Percentiles rank a stretch among this genome's conserved stretches.
phyloP scores from a whole-genome alignment of 2,888 invertebrate species.

The Galerucella nymphaeae region DNA sequence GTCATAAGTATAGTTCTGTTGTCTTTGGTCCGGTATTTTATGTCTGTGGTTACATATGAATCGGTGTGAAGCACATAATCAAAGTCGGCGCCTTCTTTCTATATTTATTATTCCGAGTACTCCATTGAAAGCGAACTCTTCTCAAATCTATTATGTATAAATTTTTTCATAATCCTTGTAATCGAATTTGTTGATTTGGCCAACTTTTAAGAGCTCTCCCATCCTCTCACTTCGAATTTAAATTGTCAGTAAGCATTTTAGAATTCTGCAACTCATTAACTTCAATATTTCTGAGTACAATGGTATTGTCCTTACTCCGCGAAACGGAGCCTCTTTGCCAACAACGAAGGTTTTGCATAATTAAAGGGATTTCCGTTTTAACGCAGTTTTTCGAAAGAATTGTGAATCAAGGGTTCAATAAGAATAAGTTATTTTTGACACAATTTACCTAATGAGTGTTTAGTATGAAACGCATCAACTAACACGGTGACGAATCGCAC shows the following conservation, averaged over 20 bases:
- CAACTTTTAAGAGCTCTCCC: neutral
- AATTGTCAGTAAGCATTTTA: slow-evolving; percentile 6
- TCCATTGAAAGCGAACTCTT: no score
- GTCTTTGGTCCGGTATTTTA: no score
- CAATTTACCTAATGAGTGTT: no score
- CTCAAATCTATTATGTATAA: no score
- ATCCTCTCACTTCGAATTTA: neutral
- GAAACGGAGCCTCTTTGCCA: slow-evolving; percentile 12
- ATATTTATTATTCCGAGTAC: no score
- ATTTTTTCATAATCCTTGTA: no score
- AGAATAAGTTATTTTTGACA: neutral
- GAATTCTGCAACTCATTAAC: slow-evolving; percentile 18
- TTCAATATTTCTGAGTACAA: slow-evolving; percentile 18
- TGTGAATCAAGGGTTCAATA: neutral
- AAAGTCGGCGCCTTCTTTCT: no score
- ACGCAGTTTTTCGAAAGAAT: neutral
- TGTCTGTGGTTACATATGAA: no score
- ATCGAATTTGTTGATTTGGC: neutral
- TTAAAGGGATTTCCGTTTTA: slow-evolving; percentile 20
- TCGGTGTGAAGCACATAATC: no score
- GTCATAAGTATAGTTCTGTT: no score
- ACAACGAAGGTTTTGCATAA: slow-evolving; percentile 19
- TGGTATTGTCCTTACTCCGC: slow-evolving; percentile 16
- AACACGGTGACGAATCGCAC: no score
- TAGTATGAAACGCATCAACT: no score